Percentiles rank a stretch among this genome's conserved stretches.
Evolutionary conservation across 2,888 invertebrate genomes (phyloP).

Genomic region (Amphipyra tragopoginis): DNA sequence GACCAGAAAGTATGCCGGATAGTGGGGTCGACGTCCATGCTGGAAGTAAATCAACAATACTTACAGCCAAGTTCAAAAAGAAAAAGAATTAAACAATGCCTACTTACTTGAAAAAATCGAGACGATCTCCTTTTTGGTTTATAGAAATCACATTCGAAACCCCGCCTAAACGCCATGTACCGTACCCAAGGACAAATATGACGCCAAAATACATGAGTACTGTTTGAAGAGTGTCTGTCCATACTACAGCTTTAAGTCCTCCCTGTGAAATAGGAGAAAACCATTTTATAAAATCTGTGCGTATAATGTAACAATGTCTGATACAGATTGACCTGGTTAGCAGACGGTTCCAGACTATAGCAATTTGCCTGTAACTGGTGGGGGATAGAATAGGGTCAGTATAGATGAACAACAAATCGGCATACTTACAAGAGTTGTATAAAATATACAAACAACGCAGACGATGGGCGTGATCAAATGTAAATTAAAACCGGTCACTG

Average conservation of each 20-base stretch:
- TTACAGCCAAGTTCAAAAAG: slow-evolving; percentile 1
- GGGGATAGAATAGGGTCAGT: slow-evolving; percentile 65
- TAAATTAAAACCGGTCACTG: slow-evolving; percentile 95
- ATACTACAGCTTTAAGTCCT: slow-evolving; percentile 94
- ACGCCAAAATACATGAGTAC: slow-evolving; percentile 93
- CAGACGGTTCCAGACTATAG: slow-evolving; percentile 59
- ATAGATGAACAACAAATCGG: slow-evolving; percentile 27
- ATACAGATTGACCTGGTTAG: slow-evolving; percentile 65
- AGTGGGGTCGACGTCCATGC: slow-evolving; percentile 93
- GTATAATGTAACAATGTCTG: slow-evolving; percentile 46
- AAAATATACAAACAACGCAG: slow-evolving; percentile 97
- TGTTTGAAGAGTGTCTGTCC: slow-evolving; percentile 95
- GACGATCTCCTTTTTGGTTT: slow-evolving; percentile 90
- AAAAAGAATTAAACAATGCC: neutral
- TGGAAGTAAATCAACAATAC: slow-evolving; percentile 72
- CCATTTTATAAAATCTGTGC: slow-evolving; percentile 23
- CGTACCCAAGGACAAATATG: slow-evolving; percentile 91
- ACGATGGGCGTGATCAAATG: slow-evolving; percentile 95
- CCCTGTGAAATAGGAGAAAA: slow-evolving; percentile 87
- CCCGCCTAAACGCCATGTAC: slow-evolving; percentile 92
- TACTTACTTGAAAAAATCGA: slow-evolving; percentile 93
- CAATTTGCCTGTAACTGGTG: slow-evolving; percentile 60
- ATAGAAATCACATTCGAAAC: slow-evolving; percentile 90
- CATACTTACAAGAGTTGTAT: slow-evolving; percentile 95
- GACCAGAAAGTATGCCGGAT: slow-evolving; percentile 95